A percentile compares a stretch with the other conserved stretches of the same genome.
phyloP scores from a whole-genome alignment of 2,888 invertebrate genomes.

The Andrena trimmerana region DNA sequence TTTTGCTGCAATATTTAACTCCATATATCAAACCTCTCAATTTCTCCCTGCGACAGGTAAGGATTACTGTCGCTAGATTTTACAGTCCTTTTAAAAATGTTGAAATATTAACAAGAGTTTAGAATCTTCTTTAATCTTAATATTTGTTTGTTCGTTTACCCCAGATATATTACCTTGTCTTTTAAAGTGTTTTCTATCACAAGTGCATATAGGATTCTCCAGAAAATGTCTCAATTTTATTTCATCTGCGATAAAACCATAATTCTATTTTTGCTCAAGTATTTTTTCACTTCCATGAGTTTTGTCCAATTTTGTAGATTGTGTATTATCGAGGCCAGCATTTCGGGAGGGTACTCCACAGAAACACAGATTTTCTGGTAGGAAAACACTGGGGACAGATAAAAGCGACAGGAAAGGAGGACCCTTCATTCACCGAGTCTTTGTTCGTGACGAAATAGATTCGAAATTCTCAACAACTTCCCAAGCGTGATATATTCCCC shows the following conservation, averaged over 20 bases:
- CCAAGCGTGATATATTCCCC: neutral
- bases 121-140: neutral
- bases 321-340: neutral
- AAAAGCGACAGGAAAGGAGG: conserved; percentile 8
- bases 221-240: too few species aligned
- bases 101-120: neutral
- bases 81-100: neutral
- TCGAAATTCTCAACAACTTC: conserved; percentile 3
- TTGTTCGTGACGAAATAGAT: conserved; percentile 33
- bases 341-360: neutral
- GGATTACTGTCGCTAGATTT: neutral
- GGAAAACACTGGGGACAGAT: conserved; percentile 15
- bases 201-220: neutral
- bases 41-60: neutral
- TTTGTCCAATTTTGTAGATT: conserved; percentile 6
- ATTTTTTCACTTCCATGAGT: neutral
- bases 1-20: neutral
- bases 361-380: neutral
- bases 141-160: neutral
- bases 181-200: neutral
- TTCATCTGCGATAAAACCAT: too few species aligned
- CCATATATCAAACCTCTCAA: neutral
- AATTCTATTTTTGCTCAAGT: neutral
- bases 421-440: conserved; percentile 3
- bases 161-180: neutral